Percentiles rank a stretch among this genome's conserved stretches.
phyloP scores from a whole-genome alignment of 2,888 invertebrate species.

The Neuroscelio doddi region DNA sequence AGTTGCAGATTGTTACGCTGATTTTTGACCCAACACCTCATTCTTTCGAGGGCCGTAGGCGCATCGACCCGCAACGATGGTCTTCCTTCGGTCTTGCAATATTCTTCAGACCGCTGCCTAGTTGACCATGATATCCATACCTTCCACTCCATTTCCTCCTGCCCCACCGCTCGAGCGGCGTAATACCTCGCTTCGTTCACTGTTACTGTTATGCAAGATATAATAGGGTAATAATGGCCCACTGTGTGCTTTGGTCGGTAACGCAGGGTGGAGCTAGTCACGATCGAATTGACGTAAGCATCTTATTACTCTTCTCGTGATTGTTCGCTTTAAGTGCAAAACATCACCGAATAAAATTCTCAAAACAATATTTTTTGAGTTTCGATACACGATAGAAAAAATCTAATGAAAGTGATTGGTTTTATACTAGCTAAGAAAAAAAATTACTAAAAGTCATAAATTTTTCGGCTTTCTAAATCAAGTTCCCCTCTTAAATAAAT shows the following conservation, averaged over 20 bases:
- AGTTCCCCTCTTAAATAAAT: too few species aligned
- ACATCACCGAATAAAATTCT: neutral
- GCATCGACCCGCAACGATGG: slow-evolving; percentile 53
- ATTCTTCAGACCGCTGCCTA: slow-evolving; percentile 6
- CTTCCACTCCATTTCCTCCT: slow-evolving; percentile 29
- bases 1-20: slow-evolving; percentile 43
- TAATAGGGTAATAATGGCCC: slow-evolving; percentile 70
- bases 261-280: slow-evolving; percentile 70
- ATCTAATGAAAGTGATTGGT: too few species aligned
- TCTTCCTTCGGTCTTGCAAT: slow-evolving; percentile 18
- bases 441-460: too few species aligned
- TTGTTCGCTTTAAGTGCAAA: slow-evolving; percentile 31
- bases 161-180: slow-evolving; percentile 52
- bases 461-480: too few species aligned
- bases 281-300: slow-evolving; percentile 69
- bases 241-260: slow-evolving; percentile 58
- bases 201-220: slow-evolving; percentile 70
- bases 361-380: neutral
- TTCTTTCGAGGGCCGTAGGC: slow-evolving; percentile 35
- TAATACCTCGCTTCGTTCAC: slow-evolving; percentile 66
- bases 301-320: slow-evolving; percentile 62
- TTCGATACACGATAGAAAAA: neutral
- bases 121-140: slow-evolving; percentile 11
- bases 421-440: too few species aligned
- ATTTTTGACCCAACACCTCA: slow-evolving; percentile 56